Conservation (phyloP, 1,140 invertebrate genomes). For the Dinoponera quadriceps region DNA sequence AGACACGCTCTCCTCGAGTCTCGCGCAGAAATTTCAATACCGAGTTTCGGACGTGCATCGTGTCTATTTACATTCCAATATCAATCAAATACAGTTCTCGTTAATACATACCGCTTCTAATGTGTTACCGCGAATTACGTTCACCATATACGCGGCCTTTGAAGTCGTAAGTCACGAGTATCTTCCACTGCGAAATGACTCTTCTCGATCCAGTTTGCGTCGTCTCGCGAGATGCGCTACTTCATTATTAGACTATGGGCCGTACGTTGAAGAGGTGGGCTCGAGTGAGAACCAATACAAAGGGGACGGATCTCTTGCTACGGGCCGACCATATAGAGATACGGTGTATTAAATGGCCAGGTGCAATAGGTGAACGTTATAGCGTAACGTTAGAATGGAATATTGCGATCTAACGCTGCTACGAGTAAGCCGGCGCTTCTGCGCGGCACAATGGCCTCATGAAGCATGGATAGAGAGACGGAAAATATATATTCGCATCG, state of each 20-base stretch:
- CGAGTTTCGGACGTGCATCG: background rate
- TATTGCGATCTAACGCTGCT: constrained; percentile 71
- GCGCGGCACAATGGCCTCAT: constrained; percentile 58
- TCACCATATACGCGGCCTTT: background rate
- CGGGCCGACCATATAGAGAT: constrained; percentile 71
- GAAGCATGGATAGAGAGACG: constrained; percentile 48
- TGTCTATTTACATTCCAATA: background rate
- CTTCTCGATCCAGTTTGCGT: constrained; percentile 11
- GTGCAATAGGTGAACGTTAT: constrained; percentile 73
- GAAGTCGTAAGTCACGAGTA: background rate
- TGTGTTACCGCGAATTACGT: background rate
- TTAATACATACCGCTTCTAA: background rate
- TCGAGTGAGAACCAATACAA: constrained; percentile 41
- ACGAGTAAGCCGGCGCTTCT: constrained; percentile 70
- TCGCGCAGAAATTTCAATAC: background rate
- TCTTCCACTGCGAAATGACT: background rate
- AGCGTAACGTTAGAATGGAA: constrained; percentile 66
- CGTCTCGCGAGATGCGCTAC: constrained; percentile 13
- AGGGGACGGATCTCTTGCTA: constrained; percentile 19
- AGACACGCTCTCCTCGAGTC: background rate
- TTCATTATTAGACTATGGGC: constrained; percentile 43
- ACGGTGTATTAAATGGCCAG: constrained; percentile 77
- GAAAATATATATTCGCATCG: constrained; percentile 51
- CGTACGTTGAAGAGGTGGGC: constrained; percentile 49
- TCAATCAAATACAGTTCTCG: background rate